Conservation (phyloP, 1,140 invertebrate genomes). For the Drosophila subpulchrella region DNA sequence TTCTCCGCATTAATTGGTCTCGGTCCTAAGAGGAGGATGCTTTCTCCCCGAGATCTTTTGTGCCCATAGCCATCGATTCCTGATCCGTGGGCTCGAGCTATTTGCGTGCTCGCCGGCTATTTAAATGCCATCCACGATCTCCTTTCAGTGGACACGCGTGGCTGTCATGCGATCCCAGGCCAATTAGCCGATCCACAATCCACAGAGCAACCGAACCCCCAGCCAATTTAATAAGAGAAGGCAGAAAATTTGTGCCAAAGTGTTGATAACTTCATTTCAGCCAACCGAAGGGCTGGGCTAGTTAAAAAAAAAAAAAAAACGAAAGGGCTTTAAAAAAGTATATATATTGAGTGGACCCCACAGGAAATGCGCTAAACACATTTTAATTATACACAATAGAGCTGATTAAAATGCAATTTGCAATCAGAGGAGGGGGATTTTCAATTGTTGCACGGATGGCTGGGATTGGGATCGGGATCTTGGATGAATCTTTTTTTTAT, state of each 20-base stretch:
- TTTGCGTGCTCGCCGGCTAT: conserved; percentile 70
- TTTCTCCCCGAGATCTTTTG: conserved; percentile 20
- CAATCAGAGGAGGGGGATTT: conserved; percentile 20
- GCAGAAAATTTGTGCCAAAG: conserved; percentile 46
- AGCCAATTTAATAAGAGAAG: conserved; percentile 23
- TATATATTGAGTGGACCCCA: conserved; percentile 34
- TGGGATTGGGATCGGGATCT: background rate
- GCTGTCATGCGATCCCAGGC: conserved; percentile 38
- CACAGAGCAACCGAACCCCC: background rate
- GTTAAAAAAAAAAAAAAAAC: conserved; percentile 45
- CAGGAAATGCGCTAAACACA: conserved; percentile 74
- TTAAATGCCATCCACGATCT: conserved; percentile 56
- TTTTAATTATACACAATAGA: conserved; percentile 77
- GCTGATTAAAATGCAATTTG: conserved; percentile 82
- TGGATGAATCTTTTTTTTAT: background rate
- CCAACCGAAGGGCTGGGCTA: conserved; percentile 34
- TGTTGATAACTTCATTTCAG: conserved; percentile 79
- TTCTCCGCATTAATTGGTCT: conserved; percentile 7
- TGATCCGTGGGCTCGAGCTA: conserved; percentile 36
- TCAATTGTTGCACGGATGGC: conserved; percentile 42
- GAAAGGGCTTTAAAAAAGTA: conserved; percentile 17
- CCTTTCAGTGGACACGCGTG: conserved; percentile 57
- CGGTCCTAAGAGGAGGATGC: conserved; percentile 2
- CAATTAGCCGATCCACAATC: conserved; percentile 28
- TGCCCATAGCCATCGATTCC: conserved; percentile 4